Evolutionary conservation across 2,888 invertebrate genomes (phyloP), one percentile per base, ranked within the genome.

Genomic region (Lampropteryx suffumata): DNA sequence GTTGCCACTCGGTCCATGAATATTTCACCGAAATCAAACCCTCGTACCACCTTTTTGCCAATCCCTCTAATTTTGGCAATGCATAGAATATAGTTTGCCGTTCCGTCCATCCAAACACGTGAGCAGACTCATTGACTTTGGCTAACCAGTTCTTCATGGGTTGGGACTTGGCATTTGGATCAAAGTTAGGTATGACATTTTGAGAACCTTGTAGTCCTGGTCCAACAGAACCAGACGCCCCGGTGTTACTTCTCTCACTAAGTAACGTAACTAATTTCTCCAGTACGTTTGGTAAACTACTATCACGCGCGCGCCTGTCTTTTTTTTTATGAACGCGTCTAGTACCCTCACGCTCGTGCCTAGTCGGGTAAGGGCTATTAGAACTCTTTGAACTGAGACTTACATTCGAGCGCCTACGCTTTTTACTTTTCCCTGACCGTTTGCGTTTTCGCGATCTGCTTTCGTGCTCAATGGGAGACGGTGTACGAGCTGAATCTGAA

Each of bases 31-130:
- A 46, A 1, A 50, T 50, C 3, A 62, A 27, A 1, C 57, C 57
- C 6, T 59, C 56, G 21, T 56, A 61, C 59, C 57, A 63, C 2
- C 35, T 37, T 9, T 52, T 59, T 1, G 62, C 62, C 7, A 59
- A 17, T 5, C 59, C 59, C 2, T 17, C 24, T 10, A 63, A 27
- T 43, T 55, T 50, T 9, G 52, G 63, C 4, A 59, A 27, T 0
- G 57, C 56, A 29, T 52, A 57, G 34, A 53, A 51, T 13, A 56
- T 59, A 1, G 40, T 59, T 33, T 59, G 59, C 0, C 47, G 34
- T n/a, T 63, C 61, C 1, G 55, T 42, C 63, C 59, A 63, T 3
- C 58, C 57, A 29, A 53, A 59, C 6, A 59, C 43, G 8, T 57
- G 24, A 3, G 58, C 55, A 0, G 51, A 50, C 21, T 60, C 60